Evolutionary conservation across 2,888 invertebrate genomes (phyloP).

Genomic region (Drosophila peninsularis): DNA sequence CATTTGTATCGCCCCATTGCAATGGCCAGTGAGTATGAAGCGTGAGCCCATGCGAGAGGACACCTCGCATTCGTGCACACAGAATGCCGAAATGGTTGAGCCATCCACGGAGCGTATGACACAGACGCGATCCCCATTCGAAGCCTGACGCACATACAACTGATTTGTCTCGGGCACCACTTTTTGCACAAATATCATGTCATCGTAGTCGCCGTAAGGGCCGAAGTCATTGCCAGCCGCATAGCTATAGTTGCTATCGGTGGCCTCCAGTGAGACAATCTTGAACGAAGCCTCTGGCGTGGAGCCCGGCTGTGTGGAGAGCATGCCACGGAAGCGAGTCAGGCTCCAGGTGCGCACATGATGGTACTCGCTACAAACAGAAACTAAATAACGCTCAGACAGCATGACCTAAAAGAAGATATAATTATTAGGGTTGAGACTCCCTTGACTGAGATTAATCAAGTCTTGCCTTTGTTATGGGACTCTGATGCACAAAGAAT

Average conservation of each 20-base stretch:
- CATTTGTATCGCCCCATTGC: slow-evolving; percentile 97
- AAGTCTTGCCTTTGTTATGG: slow-evolving; percentile 92
- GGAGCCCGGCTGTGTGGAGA: slow-evolving; percentile 99
- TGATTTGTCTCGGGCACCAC: slow-evolving; percentile 98
- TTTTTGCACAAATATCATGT: slow-evolving; percentile 98
- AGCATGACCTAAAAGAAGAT: slow-evolving; percentile 90
- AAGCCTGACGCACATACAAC: slow-evolving; percentile 96
- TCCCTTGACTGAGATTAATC: accelerated
- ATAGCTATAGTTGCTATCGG: slow-evolving; percentile 88
- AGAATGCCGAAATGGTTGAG: slow-evolving; percentile 96
- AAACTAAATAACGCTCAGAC: slow-evolving; percentile 97
- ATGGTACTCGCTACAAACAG: slow-evolving; percentile 98
- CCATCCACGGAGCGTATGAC: slow-evolving; percentile 97
- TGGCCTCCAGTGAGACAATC: slow-evolving; percentile 86
- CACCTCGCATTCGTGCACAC: slow-evolving; percentile 98
- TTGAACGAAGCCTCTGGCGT: slow-evolving; percentile 99
- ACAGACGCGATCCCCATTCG: slow-evolving; percentile 97
- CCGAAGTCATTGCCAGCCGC: slow-evolving; percentile 90
- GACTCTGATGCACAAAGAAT: slow-evolving; percentile 98
- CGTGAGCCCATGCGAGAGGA: slow-evolving; percentile 96
- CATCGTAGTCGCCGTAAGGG: slow-evolving; percentile 99
- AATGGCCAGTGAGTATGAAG: slow-evolving; percentile 96
- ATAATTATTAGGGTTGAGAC: background rate
- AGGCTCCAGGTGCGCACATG: slow-evolving; percentile 99
- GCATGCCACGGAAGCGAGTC: slow-evolving; percentile 98